Percentiles rank a stretch among this genome's conserved stretches.
Conservation (phyloP, 2,888 invertebrate genomes). For the Synanthedon myopaeformis region DNA sequence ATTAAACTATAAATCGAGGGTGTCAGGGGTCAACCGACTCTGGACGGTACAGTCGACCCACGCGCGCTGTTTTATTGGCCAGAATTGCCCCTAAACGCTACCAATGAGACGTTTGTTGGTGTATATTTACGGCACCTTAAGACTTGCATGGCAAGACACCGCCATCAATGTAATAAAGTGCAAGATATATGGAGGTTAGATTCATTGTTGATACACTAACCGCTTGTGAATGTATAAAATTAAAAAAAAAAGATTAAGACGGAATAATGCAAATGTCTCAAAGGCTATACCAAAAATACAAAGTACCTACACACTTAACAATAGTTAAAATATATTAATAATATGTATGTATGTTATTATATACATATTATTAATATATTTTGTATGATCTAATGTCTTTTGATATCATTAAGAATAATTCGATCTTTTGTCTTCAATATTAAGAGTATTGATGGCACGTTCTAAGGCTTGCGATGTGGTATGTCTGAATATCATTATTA, state of each 20-base stretch:
- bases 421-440: too few species aligned
- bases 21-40: conserved; percentile 25
- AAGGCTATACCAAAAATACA: too few species aligned
- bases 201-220: conserved; percentile 17
- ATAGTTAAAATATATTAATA: too few species aligned
- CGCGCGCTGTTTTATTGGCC: conserved; percentile 61
- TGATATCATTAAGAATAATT: too few species aligned
- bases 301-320: too few species aligned
- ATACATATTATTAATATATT: too few species aligned
- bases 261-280: not conserved
- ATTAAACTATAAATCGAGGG: not conserved
- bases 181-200: conserved; percentile 38
- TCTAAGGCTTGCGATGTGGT: too few species aligned
- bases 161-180: conserved; percentile 43
- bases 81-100: conserved; percentile 66
- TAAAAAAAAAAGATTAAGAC: not conserved
- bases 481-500: too few species aligned
- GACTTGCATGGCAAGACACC: conserved; percentile 34
- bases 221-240: conserved; percentile 1
- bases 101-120: conserved; percentile 62
- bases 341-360: too few species aligned
- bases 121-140: conserved; percentile 56
- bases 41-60: conserved; percentile 48
- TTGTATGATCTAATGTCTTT: too few species aligned
- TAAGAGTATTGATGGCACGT: too few species aligned